These are phyloP conservation scores for Leucozona laternaria DNA, from an alignment of 2,888 invertebrate species.

Conservation along the genomic window DNA sequence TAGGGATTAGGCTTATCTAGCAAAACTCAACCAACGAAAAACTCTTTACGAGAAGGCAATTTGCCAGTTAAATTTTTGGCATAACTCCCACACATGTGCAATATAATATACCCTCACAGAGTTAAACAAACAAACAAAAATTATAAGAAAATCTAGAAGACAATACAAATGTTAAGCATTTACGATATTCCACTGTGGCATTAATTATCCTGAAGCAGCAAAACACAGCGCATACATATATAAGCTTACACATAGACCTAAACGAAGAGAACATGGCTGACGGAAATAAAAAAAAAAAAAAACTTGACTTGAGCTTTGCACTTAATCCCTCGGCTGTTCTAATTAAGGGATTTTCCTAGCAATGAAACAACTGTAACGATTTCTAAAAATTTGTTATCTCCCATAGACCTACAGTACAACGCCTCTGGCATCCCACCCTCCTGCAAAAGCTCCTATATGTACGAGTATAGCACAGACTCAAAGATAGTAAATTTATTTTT, in stretches of 20 bases:
- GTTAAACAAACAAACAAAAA: not conserved
- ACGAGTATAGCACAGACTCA: not conserved
- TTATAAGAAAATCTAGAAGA: not conserved
- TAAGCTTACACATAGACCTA: not conserved
- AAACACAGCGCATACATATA: not conserved
- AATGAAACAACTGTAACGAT: conserved; percentile 74
- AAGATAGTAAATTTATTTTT: conserved; percentile 47
- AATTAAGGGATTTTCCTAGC: conserved; percentile 73
- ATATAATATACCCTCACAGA: not conserved
- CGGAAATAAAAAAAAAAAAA: conserved; percentile 16
- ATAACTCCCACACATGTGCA: conserved; percentile 26
- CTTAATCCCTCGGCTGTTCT: conserved; percentile 71
- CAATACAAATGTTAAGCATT: conserved; percentile 63
- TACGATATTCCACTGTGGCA: conserved; percentile 61
- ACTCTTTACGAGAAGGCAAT: conserved; percentile 69
- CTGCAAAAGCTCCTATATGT: not conserved
- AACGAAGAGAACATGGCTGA: not conserved
- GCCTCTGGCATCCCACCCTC: not conserved
- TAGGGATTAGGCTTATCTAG: conserved; percentile 62
- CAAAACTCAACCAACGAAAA: conserved; percentile 37
- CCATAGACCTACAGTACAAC: conserved; percentile 36
- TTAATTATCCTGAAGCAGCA: conserved; percentile 18
- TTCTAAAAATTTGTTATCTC: conserved; percentile 68
- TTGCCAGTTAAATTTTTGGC: conserved; percentile 51
- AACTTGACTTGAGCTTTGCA: conserved; percentile 66